These are phyloP conservation scores for Trypoxylon attenuatum DNA, from an alignment of 2,888 invertebrate species.

Conservation along the genomic window DNA sequence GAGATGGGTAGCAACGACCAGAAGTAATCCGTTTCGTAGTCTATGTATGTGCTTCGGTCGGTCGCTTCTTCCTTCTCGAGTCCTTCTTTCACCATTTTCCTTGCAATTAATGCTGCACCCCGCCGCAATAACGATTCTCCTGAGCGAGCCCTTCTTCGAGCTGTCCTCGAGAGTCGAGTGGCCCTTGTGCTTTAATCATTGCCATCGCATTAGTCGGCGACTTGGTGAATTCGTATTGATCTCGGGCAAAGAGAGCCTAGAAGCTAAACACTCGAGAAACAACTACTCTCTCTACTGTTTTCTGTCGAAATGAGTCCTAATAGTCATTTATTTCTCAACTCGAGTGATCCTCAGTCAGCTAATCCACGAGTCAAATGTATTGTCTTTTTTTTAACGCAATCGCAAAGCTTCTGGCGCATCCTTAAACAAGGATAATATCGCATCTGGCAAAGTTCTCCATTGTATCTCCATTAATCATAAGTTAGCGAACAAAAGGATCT, in stretches of 20 bases:
- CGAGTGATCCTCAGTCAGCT: no score
- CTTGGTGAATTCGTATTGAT: background rate
- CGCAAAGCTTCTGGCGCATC: no score
- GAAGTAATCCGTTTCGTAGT: conserved; percentile 31
- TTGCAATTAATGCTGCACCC: conserved; percentile 31
- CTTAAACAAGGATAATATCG: no score
- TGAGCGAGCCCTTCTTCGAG: conserved; percentile 23
- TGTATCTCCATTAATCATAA: conserved; percentile 41
- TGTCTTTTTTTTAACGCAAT: no score
- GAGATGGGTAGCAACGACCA: background rate
- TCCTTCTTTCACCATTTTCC: background rate
- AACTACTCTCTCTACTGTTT: no score
- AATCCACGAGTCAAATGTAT: no score
- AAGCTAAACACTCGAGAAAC: no score
- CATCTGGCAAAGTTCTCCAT: conserved; percentile 9
- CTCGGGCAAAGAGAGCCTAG: no score
- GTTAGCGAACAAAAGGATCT: conserved; percentile 36
- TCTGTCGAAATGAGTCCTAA: no score
- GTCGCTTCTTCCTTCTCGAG: conserved; percentile 23
- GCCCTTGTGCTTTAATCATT: conserved; percentile 6
- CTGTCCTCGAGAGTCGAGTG: background rate
- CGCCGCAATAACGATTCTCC: background rate
- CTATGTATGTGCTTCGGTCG: background rate
- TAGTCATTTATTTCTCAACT: no score
- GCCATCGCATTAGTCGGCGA: background rate